These are phyloP conservation scores for Teleogryllus oceanicus DNA, from an alignment of 2,888 invertebrate genomes.

Conservation along the genomic window DNA sequence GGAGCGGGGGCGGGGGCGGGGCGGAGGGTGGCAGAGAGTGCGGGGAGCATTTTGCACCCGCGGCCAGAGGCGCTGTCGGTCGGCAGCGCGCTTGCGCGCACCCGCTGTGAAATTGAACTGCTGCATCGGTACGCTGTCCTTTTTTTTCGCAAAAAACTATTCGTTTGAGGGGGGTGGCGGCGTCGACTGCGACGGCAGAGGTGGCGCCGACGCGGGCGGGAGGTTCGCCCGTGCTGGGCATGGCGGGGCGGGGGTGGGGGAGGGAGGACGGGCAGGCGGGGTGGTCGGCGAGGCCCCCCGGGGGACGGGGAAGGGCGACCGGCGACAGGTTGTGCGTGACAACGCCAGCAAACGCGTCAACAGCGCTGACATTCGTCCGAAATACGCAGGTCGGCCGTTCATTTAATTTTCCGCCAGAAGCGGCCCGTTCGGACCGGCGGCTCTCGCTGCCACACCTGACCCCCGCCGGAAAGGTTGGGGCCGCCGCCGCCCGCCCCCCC, in stretches of 20 bases:
- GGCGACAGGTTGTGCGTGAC: slow-evolving; percentile 8
- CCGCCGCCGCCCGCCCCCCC: too few relatives aligned
- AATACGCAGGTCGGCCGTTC: slow-evolving; percentile 2
- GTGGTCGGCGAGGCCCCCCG: neutral
- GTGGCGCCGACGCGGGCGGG: neutral
- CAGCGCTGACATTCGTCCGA: slow-evolving; percentile 18
- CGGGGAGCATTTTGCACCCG: slow-evolving; percentile 6
- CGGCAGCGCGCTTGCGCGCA: neutral
- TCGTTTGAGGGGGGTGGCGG: neutral
- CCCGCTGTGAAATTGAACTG: slow-evolving; percentile 11
- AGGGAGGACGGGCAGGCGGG: neutral
- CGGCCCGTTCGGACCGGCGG: neutral
- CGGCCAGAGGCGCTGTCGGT: neutral
- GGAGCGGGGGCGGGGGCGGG: too few relatives aligned
- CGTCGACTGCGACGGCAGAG: neutral
- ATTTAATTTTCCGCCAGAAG: slow-evolving; percentile 11
- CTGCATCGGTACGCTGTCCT: neutral
- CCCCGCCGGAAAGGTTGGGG: slow-evolving; percentile 3
- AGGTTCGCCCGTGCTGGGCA: neutral
- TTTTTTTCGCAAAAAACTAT: neutral
- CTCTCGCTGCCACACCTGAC: neutral
- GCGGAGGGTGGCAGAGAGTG: neutral
- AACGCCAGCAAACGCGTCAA: slow-evolving; percentile 10
- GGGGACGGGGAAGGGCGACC: neutral
- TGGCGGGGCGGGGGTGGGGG: neutral